Conservation (phyloP, 2,888 invertebrate genomes). For the Netelia virgata region DNA sequence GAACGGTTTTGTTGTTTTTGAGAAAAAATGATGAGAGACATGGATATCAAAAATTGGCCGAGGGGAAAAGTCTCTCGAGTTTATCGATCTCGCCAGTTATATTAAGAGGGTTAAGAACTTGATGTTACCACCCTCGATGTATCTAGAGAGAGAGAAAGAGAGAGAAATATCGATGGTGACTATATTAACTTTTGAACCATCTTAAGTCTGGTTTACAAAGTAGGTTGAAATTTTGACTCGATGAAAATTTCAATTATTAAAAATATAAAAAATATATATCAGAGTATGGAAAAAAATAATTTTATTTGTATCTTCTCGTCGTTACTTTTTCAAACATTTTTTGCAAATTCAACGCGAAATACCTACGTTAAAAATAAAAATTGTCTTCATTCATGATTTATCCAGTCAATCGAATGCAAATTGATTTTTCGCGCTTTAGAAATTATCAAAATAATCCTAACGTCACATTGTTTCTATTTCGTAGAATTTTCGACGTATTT, state of each 20-base stretch:
- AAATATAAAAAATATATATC: too few species aligned
- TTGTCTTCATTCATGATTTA: background rate
- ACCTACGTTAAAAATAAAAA: background rate
- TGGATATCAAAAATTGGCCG: slow-evolving; percentile 8
- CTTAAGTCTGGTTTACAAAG: too few species aligned
- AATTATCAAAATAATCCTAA: background rate
- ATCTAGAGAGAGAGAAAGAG: too few species aligned
- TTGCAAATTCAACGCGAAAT: background rate
- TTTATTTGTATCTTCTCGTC: too few species aligned
- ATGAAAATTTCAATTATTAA: too few species aligned
- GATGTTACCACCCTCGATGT: background rate
- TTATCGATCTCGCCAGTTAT: slow-evolving; percentile 46
- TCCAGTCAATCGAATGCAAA: background rate
- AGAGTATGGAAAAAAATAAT: too few species aligned
- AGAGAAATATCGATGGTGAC: too few species aligned
- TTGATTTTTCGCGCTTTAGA: background rate
- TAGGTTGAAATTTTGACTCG: too few species aligned
- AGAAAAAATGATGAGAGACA: background rate
- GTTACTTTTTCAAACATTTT: too few species aligned
- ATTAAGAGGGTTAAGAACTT: slow-evolving; percentile 39
- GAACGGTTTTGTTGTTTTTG: too few species aligned
- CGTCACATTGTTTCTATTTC: background rate
- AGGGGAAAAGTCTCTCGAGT: slow-evolving; percentile 34
- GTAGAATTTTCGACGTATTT: too few species aligned
- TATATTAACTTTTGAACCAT: too few species aligned